Evolutionary conservation across 2,888 invertebrate genomes (phyloP).

Genomic region (Ecdyonurus torrentis): DNA sequence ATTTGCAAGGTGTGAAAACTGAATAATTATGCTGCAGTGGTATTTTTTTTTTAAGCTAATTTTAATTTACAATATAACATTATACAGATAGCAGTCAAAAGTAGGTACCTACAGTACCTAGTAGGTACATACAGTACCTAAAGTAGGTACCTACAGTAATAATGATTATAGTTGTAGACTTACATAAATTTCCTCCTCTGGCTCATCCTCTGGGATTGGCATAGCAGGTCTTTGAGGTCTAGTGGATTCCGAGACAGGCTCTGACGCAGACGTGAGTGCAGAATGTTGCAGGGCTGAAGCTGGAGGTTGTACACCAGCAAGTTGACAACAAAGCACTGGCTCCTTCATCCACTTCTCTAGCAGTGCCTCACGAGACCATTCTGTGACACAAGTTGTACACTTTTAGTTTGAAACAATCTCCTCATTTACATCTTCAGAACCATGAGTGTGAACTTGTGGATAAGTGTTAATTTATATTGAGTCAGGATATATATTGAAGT

Average conservation of each 20-base stretch:
- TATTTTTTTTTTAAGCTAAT: background rate
- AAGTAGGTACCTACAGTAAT: too few relatives aligned
- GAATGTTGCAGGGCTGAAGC: conserved; percentile 29
- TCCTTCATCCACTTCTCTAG: conserved; percentile 51
- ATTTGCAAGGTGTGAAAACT: background rate
- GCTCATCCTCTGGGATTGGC: background rate
- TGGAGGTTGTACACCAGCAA: conserved; percentile 46
- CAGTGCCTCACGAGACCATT: conserved; percentile 48
- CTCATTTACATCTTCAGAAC: too few relatives aligned
- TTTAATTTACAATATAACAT: too few relatives aligned
- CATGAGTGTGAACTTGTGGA: too few relatives aligned
- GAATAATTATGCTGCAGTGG: background rate
- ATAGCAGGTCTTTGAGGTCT: background rate
- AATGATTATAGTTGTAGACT: too few relatives aligned
- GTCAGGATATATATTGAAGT: too few relatives aligned
- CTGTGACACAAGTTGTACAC: conserved; percentile 23
- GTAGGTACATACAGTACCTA: too few relatives aligned
- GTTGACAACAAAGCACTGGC: conserved; percentile 42
- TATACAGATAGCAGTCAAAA: too few relatives aligned
- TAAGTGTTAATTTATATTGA: too few relatives aligned
- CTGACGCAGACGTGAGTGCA: background rate
- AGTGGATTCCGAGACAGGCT: background rate
- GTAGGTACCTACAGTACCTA: too few relatives aligned
- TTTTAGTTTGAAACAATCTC: too few relatives aligned
- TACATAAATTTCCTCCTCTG: too few relatives aligned